Evolutionary conservation across 1,140 invertebrate species (phyloP).

Genomic region (Laupala kohalensis): DNA sequence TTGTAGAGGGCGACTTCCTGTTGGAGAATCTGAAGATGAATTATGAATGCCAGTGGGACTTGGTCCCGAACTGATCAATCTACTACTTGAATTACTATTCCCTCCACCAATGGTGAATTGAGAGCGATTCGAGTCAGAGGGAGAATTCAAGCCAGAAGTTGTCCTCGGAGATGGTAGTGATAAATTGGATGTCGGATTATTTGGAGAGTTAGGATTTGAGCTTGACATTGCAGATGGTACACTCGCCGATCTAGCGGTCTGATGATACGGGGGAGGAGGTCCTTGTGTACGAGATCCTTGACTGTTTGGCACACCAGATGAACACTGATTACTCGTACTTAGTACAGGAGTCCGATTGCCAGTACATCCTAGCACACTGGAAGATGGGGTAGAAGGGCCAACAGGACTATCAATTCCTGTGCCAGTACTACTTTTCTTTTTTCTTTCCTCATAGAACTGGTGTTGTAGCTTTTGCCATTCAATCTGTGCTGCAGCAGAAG

Average conservation of each 20-base stretch:
- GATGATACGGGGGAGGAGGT: slow-evolving; percentile 75
- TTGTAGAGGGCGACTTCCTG: slow-evolving; percentile 35
- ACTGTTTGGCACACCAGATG: neutral
- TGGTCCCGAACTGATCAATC: slow-evolving; percentile 38
- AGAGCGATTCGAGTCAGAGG: slow-evolving; percentile 41
- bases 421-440: slow-evolving; percentile 34
- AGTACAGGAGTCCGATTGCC: slow-evolving; percentile 28
- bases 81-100: slow-evolving; percentile 3
- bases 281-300: slow-evolving; percentile 53
- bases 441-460: slow-evolving; percentile 60
- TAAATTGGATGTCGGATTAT: slow-evolving; percentile 54
- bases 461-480: slow-evolving; percentile 84
- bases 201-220: slow-evolving; percentile 54
- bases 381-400: slow-evolving; percentile 12
- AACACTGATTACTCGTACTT: too few relatives aligned
- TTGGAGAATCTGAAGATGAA: slow-evolving; percentile 37
- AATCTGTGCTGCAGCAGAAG: slow-evolving; percentile 39
- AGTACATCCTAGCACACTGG: slow-evolving; percentile 13
- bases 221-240: slow-evolving; percentile 66
- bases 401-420: slow-evolving; percentile 18
- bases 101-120: slow-evolving; percentile 21
- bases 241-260: slow-evolving; percentile 66
- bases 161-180: slow-evolving; percentile 55
- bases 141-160: slow-evolving; percentile 53
- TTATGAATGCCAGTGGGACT: slow-evolving; percentile 37